Evolutionary conservation across 2,113 vertebrate genomes (phyloP).

Genomic region (Callipepla squamata): DNA sequence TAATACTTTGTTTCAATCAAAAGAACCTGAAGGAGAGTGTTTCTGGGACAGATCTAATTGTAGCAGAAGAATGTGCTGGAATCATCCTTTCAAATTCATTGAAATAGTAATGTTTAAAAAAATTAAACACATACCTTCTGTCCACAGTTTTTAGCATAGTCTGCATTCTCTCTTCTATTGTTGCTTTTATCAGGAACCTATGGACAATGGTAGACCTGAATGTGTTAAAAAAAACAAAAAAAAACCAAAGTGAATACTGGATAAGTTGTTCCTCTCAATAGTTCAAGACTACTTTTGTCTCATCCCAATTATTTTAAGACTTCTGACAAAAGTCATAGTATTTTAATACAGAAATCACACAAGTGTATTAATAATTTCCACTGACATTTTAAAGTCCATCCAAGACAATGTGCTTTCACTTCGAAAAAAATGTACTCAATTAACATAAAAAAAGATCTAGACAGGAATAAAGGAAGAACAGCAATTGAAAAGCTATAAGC

Average conservation of each 20-base stretch:
- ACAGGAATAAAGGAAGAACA: not conserved
- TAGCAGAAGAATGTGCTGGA: not conserved
- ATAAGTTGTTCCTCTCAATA: not conserved
- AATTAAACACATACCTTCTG: slow-evolving; percentile 80
- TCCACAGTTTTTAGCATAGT: slow-evolving; percentile 95
- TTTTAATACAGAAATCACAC: not conserved
- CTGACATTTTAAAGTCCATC: not conserved
- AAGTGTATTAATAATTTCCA: not conserved
- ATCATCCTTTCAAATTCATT: not conserved
- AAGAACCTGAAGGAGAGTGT: not conserved
- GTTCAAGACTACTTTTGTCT: not conserved
- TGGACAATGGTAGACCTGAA: slow-evolving; percentile 95
- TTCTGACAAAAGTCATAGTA: not conserved
- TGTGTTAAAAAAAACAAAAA: slow-evolving; percentile 38
- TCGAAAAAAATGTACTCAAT: not conserved
- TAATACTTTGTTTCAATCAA: not conserved
- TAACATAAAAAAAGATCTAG: not conserved
- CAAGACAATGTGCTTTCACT: not conserved
- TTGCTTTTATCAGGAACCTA: slow-evolving; percentile 96
- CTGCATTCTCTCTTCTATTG: slow-evolving; percentile 98
- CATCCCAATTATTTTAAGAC: not conserved
- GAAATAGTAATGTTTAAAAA: not conserved
- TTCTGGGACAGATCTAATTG: not conserved
- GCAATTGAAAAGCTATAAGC: not conserved
- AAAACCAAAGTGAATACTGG: not conserved